Evolutionary conservation across 2,797 vertebrate genomes (phyloP), one percentile per base, ranked within the genome.

Genomic region (Amphiprion clarkii): DNA sequence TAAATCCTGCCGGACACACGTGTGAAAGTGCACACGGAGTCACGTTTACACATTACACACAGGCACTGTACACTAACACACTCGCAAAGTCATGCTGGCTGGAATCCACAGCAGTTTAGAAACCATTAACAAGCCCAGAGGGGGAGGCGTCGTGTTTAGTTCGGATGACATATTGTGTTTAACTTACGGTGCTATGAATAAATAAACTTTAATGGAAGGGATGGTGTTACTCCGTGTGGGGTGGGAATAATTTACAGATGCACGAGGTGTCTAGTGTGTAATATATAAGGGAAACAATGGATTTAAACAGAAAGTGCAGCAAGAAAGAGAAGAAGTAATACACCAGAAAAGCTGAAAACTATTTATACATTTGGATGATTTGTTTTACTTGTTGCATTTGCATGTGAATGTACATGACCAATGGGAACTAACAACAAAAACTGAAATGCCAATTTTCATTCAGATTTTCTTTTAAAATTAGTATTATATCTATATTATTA

Each of bases 151-250:
- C 42, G 19, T 83, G 81, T 84, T 86, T 65, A 63, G 81, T 19
- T 55, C 19, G 14, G 33, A 55, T 89, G 81, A 88, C 54, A 61
- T 21, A 68, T 21, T 2, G 39, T 84, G 83, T 84, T 89, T 77
- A 53, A 70, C 27, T 84, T 71, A 27, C 54, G 64, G 62, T 42
- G n/a, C 65, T 59, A 1, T 49, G 65, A 76, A 78, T 81, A 83
- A 87, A 83, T 76, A 84, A 78, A 82, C 71, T 62, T 71, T 58
- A 79, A 63, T 75, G 69, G 76, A 67, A 76, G 36, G 12, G 62
- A 62, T 25, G 23, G 16, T 53, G 79, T 74, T 29, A 25, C 31
- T 9, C 2, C 2, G 33, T 36, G 64, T 9, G 29, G 65, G 25
- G 56, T n/a, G 17, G 21, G 19, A 57, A 48, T 46, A n/a, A 61